Evolutionary conservation across 37 sponge, comb jelly and placozoan species (phyloP), one percentile per base, ranked within the genome.

Genomic region (Theonella swinhoei): DNA sequence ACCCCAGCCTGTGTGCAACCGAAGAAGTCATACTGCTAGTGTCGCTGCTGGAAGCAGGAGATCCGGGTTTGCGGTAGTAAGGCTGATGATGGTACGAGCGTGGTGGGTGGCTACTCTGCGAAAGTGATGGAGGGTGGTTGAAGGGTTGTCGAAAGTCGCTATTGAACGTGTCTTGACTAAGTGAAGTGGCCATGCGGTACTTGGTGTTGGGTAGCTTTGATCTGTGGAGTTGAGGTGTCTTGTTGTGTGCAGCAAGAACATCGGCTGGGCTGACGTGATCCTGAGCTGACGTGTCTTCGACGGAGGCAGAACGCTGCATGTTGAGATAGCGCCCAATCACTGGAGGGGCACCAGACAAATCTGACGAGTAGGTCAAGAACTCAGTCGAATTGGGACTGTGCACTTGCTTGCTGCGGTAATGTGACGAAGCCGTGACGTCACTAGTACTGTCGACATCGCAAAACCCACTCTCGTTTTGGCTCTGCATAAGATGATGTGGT

Each of bases 1-100:
- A 93, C 26, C 77, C 76, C 1, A 93, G 76, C 4, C 90, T 40
- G 42, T 82, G 68, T 11, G 43, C 66, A 23, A 86, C 89, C 61
- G 74, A 76, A 3, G 86, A 89, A 2, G 87, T 33, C 25, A 77
- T 42, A 63, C 94, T 93, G 60, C 86, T 85, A 8, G 81, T 83
- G 33, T 89, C 94, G 59, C 91, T 91, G 76, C 93, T 93, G 14
- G 94, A 93, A 5, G 88, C 80, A 30, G 87, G 88, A 0, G 88
- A 87, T 5, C 81, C 80, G 17, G 62, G 74, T 67, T 88, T 77
- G 36, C 74, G 63, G 65, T 89, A 78, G 69, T 81, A 82, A 29
- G 28, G 62, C 20, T 68, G 41, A 39, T 69, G 65, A 39, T 80
- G 54, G 63, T 72, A 35, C 36, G 69, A 20, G 68, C 70, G 60